Percentiles rank a stretch among this genome's conserved stretches.
phyloP scores from a whole-genome alignment of 1,140 invertebrate genomes.

The Temnothorax longispinosus region DNA sequence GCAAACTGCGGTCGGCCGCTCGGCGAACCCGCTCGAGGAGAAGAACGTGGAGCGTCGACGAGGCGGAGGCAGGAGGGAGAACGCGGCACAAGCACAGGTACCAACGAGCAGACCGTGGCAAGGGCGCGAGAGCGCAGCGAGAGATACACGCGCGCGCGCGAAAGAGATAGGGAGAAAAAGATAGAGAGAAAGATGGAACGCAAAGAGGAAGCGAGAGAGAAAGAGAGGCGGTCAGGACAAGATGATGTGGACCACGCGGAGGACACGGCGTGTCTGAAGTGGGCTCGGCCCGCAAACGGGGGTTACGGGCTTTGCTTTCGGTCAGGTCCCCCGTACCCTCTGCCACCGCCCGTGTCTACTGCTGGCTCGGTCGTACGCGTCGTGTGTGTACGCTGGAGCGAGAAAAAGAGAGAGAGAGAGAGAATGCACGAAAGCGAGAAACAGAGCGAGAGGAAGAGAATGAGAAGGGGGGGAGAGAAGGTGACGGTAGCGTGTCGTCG shows the following conservation, averaged over 20 bases:
- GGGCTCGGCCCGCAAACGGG: slow-evolving; percentile 68
- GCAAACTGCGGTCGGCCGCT: slow-evolving; percentile 64
- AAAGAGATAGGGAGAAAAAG: not conserved
- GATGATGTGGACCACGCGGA: slow-evolving; percentile 79
- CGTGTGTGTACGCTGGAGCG: slow-evolving; percentile 38
- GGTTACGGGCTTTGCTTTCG: slow-evolving; percentile 77
- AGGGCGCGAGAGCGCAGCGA: slow-evolving; percentile 51
- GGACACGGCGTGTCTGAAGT: slow-evolving; percentile 79
- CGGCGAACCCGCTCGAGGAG: slow-evolving; percentile 64
- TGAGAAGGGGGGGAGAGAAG: slow-evolving; percentile 43
- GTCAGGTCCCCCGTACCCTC: slow-evolving; percentile 66
- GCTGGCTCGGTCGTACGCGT: slow-evolving; percentile 47
- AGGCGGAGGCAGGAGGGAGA: slow-evolving; percentile 60
- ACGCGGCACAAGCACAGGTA: slow-evolving; percentile 34
- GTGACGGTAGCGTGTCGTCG: slow-evolving; percentile 74
- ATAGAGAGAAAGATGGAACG: not conserved
- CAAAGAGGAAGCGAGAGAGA: slow-evolving; percentile 17
- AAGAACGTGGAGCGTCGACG: slow-evolving; percentile 59
- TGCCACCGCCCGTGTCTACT: slow-evolving; percentile 64
- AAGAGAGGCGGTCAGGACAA: slow-evolving; percentile 41
- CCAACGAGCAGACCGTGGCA: slow-evolving; percentile 28
- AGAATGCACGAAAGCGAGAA: not conserved
- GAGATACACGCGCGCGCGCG: slow-evolving; percentile 23
- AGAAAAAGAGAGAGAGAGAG: slow-evolving; percentile 1
- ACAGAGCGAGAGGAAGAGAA: not conserved